Evolutionary conservation across 2,888 invertebrate species (phyloP), one percentile per base, ranked within the genome.

Genomic region (Acleris laterana): DNA sequence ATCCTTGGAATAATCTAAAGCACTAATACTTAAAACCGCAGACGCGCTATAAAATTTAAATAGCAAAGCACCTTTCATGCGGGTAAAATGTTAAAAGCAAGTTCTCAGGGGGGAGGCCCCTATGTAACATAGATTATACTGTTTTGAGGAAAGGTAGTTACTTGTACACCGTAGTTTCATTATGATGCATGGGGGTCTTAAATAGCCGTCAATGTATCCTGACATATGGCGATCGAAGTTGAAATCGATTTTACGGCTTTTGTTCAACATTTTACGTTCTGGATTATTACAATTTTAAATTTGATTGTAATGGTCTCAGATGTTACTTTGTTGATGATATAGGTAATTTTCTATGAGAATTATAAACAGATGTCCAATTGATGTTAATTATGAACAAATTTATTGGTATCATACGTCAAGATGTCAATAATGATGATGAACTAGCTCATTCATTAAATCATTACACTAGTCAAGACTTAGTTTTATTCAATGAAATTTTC

Each of bases 121-220:
- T 79, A 89, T 88, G 73, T 73, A 77, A 73, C 79, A 77, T 68
- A 72, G 77, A 77, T 79, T 81, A 79, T 74, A 83, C 76, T 82
- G 83, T 85, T 84, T 80, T 79, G 81, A 80, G 77, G 75, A 77
- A 80, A 77, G 63, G 72, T 72, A 72, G 68, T 66, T 61, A 56
- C 57, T 22, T 38, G 42, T 63, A 52, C 57, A 52, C 71, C 63
- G 56, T 60, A 61, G 57, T 62, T 63, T 56, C 70, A 71, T 74
- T 77, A 77, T 72, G 71, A 72, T 70, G 70, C 72, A 84, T 84
- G 82, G 69, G 86, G 87, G 85, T 81, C 77, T 71, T 77, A 74
- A 81, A 82, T 81, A 79, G 71, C 79, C 80, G 81, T 80, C 79
- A 74, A 77, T 77, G 44, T 42, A 61, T 32, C 56, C 51, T 57